phyloP scores from a whole-genome alignment of 2,888 invertebrate genomes.

The Masnerella sp. region DNA sequence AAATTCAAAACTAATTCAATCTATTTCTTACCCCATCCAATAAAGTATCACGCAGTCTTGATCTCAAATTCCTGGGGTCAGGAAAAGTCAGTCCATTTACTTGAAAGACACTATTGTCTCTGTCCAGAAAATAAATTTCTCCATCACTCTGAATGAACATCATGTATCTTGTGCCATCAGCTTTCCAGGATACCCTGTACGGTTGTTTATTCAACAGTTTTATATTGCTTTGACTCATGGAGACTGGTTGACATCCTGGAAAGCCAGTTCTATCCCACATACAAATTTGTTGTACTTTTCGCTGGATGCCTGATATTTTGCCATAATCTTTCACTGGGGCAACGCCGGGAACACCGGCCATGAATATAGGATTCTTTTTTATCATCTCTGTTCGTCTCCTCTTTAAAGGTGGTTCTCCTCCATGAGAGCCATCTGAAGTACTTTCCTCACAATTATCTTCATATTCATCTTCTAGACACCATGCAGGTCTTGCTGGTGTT shows the following conservation, averaged over 20 bases:
- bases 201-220: slow-evolving; percentile 86
- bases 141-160: slow-evolving; percentile 93
- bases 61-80: slow-evolving; percentile 83
- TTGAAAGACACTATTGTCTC: slow-evolving; percentile 95
- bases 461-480: slow-evolving; percentile 85
- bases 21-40: slow-evolving; percentile 90
- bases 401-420: slow-evolving; percentile 66
- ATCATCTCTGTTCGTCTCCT: slow-evolving; percentile 79
- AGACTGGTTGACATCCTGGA: slow-evolving; percentile 98
- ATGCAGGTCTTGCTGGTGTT: slow-evolving; percentile 89
- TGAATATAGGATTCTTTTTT: slow-evolving; percentile 86
- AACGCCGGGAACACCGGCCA: slow-evolving; percentile 92
- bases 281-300: slow-evolving; percentile 88
- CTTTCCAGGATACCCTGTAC: slow-evolving; percentile 99
- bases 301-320: slow-evolving; percentile 83
- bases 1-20: background rate
- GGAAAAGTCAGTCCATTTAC: slow-evolving; percentile 90
- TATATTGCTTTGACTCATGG: slow-evolving; percentile 93
- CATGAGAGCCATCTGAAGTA: slow-evolving; percentile 57
- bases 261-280: slow-evolving; percentile 89
- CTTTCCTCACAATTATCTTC: slow-evolving; percentile 66
- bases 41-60: slow-evolving; percentile 88
- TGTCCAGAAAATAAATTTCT: slow-evolving; percentile 95
- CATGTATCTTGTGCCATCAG: slow-evolving; percentile 98
- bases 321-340: slow-evolving; percentile 82